phyloP scores from a whole-genome alignment of 2,888 invertebrate genomes.

The Sarcophaga caerulescens region DNA sequence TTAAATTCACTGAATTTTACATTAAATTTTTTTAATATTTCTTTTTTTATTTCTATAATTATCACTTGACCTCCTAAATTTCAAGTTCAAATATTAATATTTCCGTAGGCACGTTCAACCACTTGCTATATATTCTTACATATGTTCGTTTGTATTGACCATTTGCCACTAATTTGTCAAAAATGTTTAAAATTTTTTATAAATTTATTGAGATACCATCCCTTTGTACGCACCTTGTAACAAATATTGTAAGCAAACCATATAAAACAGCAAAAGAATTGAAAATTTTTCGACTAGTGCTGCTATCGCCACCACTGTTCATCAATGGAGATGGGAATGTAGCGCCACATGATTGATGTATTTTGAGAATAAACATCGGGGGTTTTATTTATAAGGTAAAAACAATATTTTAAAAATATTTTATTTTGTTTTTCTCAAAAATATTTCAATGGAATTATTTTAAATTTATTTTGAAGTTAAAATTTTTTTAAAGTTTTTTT shows the following conservation, averaged over 20 bases:
- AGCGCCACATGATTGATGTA: not conserved
- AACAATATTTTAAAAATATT: not conserved
- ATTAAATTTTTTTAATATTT: not conserved
- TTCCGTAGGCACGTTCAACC: not conserved
- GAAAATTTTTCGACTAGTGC: not conserved
- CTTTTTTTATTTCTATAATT: not conserved
- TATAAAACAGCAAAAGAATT: slow-evolving; percentile 19
- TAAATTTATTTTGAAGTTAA: not conserved
- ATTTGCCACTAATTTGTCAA: slow-evolving; percentile 17
- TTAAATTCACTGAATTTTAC: not conserved
- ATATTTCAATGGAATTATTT: not conserved
- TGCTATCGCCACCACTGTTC: not conserved
- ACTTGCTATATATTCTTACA: not conserved
- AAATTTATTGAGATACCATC: not conserved
- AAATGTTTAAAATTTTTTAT: not conserved
- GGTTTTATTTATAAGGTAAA: slow-evolving; percentile 6
- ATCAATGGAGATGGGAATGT: not conserved
- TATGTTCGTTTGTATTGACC: not conserved
- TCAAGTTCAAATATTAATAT: not conserved
- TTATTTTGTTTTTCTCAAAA: not conserved
- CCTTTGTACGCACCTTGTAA: slow-evolving; percentile 36
- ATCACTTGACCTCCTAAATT: not conserved
- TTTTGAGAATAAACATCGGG: slow-evolving; percentile 30
- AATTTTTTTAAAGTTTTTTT: not conserved
- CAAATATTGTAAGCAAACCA: slow-evolving; percentile 19